A percentile compares a stretch with the other conserved stretches of the same genome.
These are phyloP conservation scores for Noctua fimbriata DNA, from an alignment of 2,888 invertebrate genomes.

Conservation along the genomic window DNA sequence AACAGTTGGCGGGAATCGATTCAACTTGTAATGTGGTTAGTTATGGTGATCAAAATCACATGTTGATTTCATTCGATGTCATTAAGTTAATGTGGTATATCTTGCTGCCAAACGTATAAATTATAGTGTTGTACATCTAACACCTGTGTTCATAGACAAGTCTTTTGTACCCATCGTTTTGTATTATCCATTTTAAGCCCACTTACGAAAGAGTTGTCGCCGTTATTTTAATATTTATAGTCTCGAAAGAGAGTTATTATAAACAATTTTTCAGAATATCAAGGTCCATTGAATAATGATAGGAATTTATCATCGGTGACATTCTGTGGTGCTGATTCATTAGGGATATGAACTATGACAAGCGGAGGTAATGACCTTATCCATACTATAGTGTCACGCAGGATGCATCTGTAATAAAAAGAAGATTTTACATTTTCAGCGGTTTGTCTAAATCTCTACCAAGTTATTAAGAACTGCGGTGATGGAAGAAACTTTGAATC, in stretches of 20 bases:
- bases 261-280: conserved; percentile 49
- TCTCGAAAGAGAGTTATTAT: conserved; percentile 53
- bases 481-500: conserved; percentile 46
- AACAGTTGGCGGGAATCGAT: conserved; percentile 87
- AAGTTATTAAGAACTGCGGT: conserved; percentile 68
- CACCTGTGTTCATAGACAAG: conserved; percentile 51
- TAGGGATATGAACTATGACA: conserved; percentile 69
- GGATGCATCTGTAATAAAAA: conserved; percentile 84
- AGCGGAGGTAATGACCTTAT: conserved; percentile 52
- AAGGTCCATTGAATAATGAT: conserved; percentile 54
- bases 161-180: conserved; percentile 32
- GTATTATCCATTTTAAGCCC: conserved; percentile 41
- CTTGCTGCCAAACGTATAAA: conserved; percentile 53
- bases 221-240: conserved; percentile 57
- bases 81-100: conserved; percentile 71
- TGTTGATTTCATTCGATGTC: conserved; percentile 80
- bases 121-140: conserved; percentile 53
- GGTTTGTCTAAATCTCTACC: conserved; percentile 74
- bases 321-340: conserved; percentile 74
- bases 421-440: conserved; percentile 83
- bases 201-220: conserved; percentile 55
- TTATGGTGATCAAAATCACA: conserved; percentile 89
- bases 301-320: conserved; percentile 55
- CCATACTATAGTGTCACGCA: conserved; percentile 68
- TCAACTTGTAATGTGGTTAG: conserved; percentile 87